Evolutionary conservation across 2,888 invertebrate species (phyloP).

Genomic region (Drosophila anceps): DNA sequence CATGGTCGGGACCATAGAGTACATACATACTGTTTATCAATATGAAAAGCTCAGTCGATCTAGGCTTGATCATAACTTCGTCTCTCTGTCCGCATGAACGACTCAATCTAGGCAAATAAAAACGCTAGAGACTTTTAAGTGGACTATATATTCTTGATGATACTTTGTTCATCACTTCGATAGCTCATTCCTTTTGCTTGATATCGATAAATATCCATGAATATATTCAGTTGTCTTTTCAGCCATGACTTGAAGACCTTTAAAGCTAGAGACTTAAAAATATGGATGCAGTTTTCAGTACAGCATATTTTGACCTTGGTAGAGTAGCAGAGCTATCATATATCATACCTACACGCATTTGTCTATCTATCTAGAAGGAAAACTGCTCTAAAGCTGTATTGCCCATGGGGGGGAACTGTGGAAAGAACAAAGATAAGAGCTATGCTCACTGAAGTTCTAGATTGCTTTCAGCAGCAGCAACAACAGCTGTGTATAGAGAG

Average conservation of each 20-base stretch:
- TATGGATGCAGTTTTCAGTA: background rate
- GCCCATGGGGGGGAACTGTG: background rate
- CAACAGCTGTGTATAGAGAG: background rate
- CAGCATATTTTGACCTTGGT: background rate
- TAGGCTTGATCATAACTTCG: background rate
- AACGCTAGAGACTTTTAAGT: background rate
- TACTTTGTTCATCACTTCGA: no score
- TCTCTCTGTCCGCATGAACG: background rate
- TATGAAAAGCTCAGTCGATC: background rate
- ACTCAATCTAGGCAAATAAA: background rate
- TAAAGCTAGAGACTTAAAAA: no score
- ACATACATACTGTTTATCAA: background rate
- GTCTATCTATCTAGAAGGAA: background rate
- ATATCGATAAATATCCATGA: background rate
- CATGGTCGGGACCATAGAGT: background rate
- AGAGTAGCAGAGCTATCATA: background rate
- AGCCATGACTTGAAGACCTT: background rate
- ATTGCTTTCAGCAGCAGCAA: no score
- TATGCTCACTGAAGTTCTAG: no score
- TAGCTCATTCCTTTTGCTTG: no score
- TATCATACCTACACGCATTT: background rate
- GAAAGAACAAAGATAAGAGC: background rate
- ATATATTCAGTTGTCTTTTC: background rate
- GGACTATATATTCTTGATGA: no score
- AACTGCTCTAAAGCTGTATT: background rate